phyloP scores from a whole-genome alignment of 2,113 vertebrate genomes.

The Sphyrna mokarran region DNA sequence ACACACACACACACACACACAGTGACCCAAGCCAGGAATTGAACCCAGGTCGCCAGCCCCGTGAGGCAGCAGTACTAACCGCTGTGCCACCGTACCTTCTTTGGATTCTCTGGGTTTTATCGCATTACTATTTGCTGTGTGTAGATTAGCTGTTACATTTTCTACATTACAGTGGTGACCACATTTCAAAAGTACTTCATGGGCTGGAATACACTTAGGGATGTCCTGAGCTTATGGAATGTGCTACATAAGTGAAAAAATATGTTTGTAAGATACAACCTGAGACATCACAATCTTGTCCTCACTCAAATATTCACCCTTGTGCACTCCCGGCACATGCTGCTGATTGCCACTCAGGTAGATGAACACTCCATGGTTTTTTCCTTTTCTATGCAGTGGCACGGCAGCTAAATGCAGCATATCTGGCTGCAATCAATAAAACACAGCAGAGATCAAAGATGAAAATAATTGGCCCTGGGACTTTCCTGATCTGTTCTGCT shows the following conservation, averaged over 20 bases:
- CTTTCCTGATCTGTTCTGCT: not conserved
- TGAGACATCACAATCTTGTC: not conserved
- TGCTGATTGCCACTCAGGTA: not conserved
- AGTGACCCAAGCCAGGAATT: no score
- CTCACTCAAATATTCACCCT: not conserved
- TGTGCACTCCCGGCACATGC: not conserved
- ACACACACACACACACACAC: no score
- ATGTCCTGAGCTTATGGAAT: not conserved
- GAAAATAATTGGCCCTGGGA: not conserved
- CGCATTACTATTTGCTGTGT: not conserved
- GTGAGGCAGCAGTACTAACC: no score
- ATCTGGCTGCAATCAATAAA: not conserved
- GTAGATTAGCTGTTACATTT: not conserved
- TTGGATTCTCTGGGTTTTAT: not conserved
- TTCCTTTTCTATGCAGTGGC: not conserved
- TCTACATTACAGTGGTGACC: not conserved
- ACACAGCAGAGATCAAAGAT: not conserved
- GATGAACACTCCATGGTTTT: not conserved
- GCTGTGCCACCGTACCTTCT: no score
- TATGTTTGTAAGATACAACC: not conserved
- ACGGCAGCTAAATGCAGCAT: not conserved
- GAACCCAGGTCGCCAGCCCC: no score
- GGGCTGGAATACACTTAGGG: no score
- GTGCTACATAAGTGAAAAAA: not conserved
- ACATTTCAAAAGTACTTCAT: not conserved